Evolutionary conservation across 2,113 vertebrate genomes (phyloP).

Genomic region (Mormyrus lacerda): DNA sequence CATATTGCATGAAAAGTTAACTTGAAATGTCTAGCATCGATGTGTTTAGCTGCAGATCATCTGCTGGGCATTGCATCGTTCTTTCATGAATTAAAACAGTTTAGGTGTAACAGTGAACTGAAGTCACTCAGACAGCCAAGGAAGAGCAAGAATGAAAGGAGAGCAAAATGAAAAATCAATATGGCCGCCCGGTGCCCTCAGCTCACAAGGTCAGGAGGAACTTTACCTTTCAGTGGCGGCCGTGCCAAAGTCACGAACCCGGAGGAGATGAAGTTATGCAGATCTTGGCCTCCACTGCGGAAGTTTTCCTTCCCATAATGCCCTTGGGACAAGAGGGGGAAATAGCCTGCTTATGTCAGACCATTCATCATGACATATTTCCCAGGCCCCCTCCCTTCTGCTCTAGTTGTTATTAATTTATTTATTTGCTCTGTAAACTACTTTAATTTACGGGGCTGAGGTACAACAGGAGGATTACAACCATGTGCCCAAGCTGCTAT

Average conservation of each 20-base stretch:
- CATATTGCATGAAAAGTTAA: neutral
- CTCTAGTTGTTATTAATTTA: neutral
- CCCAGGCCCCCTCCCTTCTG: neutral
- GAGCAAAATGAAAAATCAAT: neutral
- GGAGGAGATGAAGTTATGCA: slow-evolving; percentile 96
- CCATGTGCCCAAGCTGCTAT: neutral
- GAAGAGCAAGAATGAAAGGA: neutral
- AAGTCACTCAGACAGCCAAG: neutral
- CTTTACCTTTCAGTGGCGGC: slow-evolving; percentile 87
- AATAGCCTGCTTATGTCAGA: neutral
- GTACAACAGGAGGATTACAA: neutral
- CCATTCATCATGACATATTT: slow-evolving; percentile 6
- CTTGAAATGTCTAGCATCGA: neutral
- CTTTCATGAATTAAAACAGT: neutral
- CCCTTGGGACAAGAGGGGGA: slow-evolving; percentile 50
- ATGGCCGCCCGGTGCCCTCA: neutral
- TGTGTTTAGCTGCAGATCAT: neutral
- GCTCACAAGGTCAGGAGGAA: neutral
- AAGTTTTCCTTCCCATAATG: slow-evolving; percentile 89
- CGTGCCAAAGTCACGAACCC: slow-evolving; percentile 94
- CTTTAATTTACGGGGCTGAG: neutral
- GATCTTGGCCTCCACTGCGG: slow-evolving; percentile 80
- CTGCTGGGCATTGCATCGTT: neutral
- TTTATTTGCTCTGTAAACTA: neutral
- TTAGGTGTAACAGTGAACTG: neutral